Conservation (phyloP, 1,140 invertebrate genomes). For the Thrips palmi region DNA sequence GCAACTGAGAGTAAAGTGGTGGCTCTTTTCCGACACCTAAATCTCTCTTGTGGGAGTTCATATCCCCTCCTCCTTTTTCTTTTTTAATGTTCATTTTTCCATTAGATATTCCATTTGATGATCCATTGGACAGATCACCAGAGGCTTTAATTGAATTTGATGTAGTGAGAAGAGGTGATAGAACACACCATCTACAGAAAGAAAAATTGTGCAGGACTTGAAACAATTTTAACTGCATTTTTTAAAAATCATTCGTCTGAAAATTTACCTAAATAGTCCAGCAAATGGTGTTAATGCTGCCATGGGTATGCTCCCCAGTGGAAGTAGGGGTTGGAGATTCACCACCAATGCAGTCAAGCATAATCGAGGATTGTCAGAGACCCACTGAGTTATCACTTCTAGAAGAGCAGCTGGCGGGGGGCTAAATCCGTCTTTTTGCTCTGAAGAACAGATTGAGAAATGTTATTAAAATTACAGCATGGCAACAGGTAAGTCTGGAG, state of each 20-base stretch:
- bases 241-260: background rate
- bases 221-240: background rate
- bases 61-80: no score
- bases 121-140: no score
- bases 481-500: background rate
- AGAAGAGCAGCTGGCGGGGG: conserved; percentile 34
- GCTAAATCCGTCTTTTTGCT: background rate
- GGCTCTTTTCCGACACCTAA: conserved; percentile 22
- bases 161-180: conserved; percentile 40
- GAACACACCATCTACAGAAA: conserved; percentile 34
- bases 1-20: conserved; percentile 37
- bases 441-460: conserved; percentile 2
- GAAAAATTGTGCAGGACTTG: conserved; percentile 7
- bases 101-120: no score
- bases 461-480: background rate
- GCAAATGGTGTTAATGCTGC: conserved; percentile 60
- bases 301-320: conserved; percentile 61
- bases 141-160: conserved; percentile 3
- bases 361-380: conserved; percentile 41
- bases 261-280: conserved; percentile 35
- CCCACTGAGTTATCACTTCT: conserved; percentile 43
- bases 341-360: conserved; percentile 49
- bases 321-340: conserved; percentile 36
- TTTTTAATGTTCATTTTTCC: no score
- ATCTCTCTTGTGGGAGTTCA: conserved; percentile 24